These are phyloP conservation scores for Cepphus grylle DNA, from an alignment of 2,113 vertebrate species.

Conservation along the genomic window DNA sequence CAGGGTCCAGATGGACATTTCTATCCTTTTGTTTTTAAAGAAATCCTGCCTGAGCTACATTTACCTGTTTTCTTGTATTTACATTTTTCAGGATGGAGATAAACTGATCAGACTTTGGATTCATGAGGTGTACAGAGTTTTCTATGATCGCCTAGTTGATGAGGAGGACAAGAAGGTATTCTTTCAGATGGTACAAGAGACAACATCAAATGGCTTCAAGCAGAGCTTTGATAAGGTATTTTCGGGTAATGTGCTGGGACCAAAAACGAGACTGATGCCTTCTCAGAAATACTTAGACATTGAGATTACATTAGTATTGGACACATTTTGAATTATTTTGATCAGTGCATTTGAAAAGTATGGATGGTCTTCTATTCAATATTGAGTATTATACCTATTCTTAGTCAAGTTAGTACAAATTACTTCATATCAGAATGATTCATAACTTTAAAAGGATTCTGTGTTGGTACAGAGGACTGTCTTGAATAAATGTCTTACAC, in stretches of 20 bases:
- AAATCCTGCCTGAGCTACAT: background rate
- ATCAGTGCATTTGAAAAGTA: background rate
- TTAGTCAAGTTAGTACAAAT: background rate
- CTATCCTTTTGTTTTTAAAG: background rate
- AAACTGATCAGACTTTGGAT: conserved; percentile 93
- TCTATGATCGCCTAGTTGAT: conserved; percentile 90
- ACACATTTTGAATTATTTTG: background rate
- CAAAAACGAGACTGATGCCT: background rate
- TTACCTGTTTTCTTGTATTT: background rate
- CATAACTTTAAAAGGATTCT: background rate
- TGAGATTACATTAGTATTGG: background rate
- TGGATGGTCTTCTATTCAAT: background rate
- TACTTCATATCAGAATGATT: background rate
- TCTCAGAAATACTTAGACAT: background rate
- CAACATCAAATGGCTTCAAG: conserved; percentile 82
- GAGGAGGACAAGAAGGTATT: conserved; percentile 81
- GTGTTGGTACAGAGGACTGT: background rate
- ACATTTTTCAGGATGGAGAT: conserved; percentile 80
- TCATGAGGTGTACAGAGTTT: conserved; percentile 93
- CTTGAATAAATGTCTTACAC: background rate
- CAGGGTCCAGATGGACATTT: background rate
- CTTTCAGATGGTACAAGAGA: conserved; percentile 84
- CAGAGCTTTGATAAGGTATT: conserved; percentile 84
- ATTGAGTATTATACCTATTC: background rate
- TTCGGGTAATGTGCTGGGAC: background rate